Percentiles rank a stretch among this genome's conserved stretches.
These are phyloP conservation scores for Trissonchulus sp. DNA, from an alignment of 2,888 invertebrate genomes.

Conservation along the genomic window DNA sequence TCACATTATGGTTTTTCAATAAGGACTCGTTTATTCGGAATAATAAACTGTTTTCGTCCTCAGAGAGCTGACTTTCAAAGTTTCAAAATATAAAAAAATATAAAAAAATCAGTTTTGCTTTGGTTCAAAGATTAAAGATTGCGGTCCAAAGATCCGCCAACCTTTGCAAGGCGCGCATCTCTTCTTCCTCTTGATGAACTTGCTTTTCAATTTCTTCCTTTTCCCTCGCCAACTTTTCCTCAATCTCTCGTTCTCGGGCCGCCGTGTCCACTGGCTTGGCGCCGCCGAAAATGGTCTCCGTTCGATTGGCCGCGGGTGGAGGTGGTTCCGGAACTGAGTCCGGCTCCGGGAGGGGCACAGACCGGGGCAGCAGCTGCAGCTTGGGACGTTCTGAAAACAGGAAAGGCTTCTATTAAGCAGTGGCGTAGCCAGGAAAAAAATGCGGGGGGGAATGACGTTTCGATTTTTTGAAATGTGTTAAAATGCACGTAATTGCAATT, in stretches of 20 bases:
- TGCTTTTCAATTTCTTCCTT: conserved; percentile 45
- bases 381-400: conserved; percentile 10
- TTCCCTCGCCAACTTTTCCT: conserved; percentile 48
- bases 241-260: conserved; percentile 46
- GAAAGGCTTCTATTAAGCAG: too few relatives aligned
- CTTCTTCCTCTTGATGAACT: conserved; percentile 9
- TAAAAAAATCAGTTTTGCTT: too few relatives aligned
- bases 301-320: neutral
- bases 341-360: neutral
- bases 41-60: too few relatives aligned
- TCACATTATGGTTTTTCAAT: too few relatives aligned
- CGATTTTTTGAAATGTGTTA: neutral
- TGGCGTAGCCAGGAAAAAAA: neutral
- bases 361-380: conserved; percentile 12
- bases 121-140: too few relatives aligned
- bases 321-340: neutral
- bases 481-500: too few relatives aligned
- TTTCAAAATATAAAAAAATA: too few relatives aligned
- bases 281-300: conserved; percentile 33
- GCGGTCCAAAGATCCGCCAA: too few relatives aligned
- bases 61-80: too few relatives aligned
- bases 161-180: too few relatives aligned
- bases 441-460: neutral
- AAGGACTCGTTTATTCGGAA: too few relatives aligned
- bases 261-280: conserved; percentile 52